Evolutionary conservation across 2,113 vertebrate genomes (phyloP).

Genomic region (Dasyurus viverrinus): DNA sequence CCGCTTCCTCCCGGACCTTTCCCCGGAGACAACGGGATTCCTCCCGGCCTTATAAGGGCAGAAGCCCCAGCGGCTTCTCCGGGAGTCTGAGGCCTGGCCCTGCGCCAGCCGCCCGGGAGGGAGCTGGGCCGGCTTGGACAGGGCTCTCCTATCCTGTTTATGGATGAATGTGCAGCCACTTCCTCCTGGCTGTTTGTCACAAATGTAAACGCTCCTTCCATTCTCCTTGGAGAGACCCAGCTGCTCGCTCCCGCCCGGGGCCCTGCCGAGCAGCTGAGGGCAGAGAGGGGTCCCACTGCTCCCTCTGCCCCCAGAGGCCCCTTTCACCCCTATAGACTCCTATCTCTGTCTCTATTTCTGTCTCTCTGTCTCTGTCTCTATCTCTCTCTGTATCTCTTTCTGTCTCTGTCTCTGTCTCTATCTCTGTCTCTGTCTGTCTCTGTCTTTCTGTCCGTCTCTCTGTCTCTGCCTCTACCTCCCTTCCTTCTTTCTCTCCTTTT

Average conservation of each 20-base stretch:
- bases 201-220: constrained; percentile 31
- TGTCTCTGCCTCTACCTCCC: neutral
- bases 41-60: constrained; percentile 52
- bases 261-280: neutral
- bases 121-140: neutral
- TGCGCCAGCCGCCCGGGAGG: neutral
- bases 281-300: neutral
- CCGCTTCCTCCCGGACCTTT: constrained; percentile 37
- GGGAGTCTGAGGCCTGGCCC: neutral
- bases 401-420: neutral
- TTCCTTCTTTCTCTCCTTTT: neutral
- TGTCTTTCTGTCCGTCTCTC: neutral
- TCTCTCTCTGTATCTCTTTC: no score
- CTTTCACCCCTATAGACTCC: neutral
- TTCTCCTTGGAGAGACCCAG: constrained; percentile 50
- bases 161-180: constrained; percentile 19
- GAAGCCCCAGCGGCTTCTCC: neutral
- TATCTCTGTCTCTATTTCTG: neutral
- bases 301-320: neutral
- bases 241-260: neutral
- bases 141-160: constrained; percentile 14
- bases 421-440: no score
- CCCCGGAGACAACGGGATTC: constrained; percentile 24
- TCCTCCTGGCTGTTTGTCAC: constrained; percentile 40
- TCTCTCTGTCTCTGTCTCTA: neutral